These are phyloP conservation scores for Drosophila anomalata DNA, from an alignment of 2,888 invertebrate genomes.

Conservation along the genomic window DNA sequence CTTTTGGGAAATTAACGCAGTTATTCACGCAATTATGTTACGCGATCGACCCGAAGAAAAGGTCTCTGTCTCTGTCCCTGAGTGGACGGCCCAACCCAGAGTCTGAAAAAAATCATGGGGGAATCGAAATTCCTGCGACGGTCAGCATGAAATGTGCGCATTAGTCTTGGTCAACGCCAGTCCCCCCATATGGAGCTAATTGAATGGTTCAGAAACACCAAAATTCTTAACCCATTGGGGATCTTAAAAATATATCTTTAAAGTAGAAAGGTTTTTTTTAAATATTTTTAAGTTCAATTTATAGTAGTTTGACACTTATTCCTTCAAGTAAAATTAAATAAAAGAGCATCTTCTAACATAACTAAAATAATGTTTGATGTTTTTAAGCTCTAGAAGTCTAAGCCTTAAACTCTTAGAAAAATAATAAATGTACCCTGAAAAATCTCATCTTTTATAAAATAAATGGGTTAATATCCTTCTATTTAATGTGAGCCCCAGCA, in stretches of 20 bases:
- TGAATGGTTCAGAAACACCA: constrained; percentile 31
- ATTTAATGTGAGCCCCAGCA: constrained; percentile 16
- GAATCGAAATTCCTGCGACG: constrained; percentile 47
- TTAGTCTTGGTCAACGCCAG: constrained; percentile 54
- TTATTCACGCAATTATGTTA: constrained; percentile 69
- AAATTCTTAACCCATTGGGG: constrained; percentile 28
- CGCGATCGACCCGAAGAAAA: constrained; percentile 23
- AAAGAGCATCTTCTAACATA: no score
- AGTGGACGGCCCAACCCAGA: constrained; percentile 3
- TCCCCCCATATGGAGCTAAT: constrained; percentile 34
- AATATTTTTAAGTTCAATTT: no score
- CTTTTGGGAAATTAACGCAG: constrained; percentile 72
- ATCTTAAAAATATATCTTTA: not conserved
- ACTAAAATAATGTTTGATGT: no score
- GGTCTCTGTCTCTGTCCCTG: constrained; percentile 14
- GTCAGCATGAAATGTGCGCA: constrained; percentile 57
- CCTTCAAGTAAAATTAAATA: no score
- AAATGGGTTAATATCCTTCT: constrained; percentile 30
- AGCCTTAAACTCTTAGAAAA: not conserved
- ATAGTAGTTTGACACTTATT: no score
- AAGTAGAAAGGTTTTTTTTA: not conserved
- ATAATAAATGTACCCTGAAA: not conserved
- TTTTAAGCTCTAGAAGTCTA: not conserved
- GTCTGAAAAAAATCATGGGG: not conserved
- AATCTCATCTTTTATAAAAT: not conserved